phyloP scores from a whole-genome alignment of 23 tunicate genomes.

The Phallusia fumigata region DNA sequence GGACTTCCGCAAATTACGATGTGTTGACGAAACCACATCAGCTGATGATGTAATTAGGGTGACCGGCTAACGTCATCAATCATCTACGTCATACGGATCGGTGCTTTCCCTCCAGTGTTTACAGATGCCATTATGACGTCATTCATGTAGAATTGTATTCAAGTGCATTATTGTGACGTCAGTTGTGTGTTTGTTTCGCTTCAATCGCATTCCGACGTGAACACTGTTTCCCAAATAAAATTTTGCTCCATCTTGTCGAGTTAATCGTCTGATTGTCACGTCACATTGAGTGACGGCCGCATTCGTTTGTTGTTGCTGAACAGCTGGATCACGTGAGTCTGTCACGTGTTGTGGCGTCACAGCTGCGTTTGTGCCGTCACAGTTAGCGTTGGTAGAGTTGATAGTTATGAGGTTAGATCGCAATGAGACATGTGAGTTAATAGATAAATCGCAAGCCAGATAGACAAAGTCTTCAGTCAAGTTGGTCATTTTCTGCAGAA shows the following conservation, averaged over 20 bases:
- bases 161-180: slow-evolving; percentile 12
- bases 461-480: no score
- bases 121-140: neutral
- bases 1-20: neutral
- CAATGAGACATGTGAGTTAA: no score
- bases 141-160: neutral
- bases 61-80: neutral
- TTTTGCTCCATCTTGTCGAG: neutral
- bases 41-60: neutral
- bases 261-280: neutral
- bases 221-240: neutral
- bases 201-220: slow-evolving; percentile 1
- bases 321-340: slow-evolving; percentile 5
- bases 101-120: no score
- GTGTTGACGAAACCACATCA: neutral
- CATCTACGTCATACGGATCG: no score
- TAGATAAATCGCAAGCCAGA: no score
- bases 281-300: neutral
- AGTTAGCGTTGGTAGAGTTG: neutral
- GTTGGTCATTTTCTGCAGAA: no score
- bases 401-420: neutral
- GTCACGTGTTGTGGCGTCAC: slow-evolving; percentile 10
- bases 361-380: slow-evolving; percentile 4
- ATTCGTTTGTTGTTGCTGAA: neutral
- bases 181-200: neutral